Conservation (phyloP, 2,113 vertebrate species). For the Platichthys stellatus region DNA sequence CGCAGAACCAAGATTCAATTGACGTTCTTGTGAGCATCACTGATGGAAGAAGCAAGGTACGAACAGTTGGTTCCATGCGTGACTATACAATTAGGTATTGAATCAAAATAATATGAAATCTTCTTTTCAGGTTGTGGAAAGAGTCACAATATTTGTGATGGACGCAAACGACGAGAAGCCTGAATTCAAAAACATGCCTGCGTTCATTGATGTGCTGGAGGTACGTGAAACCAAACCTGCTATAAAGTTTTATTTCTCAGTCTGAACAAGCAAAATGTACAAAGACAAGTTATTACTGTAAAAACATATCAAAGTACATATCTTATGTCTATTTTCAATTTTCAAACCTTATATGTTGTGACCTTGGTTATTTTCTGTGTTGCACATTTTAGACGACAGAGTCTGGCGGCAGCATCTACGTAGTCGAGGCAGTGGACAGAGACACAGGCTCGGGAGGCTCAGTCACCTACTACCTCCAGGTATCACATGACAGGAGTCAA, state of each 20-base stretch:
- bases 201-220: conserved; percentile 88
- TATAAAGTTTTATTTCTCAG: too few species aligned
- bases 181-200: conserved; percentile 91
- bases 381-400: conserved; percentile 81
- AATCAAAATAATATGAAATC: not conserved
- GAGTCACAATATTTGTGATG: conserved; percentile 92
- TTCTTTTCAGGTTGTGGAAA: conserved; percentile 89
- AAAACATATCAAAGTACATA: too few species aligned
- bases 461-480: conserved; percentile 92
- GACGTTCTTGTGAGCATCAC: conserved; percentile 94
- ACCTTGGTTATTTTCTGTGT: conserved; percentile 20
- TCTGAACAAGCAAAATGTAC: not conserved
- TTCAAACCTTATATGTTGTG: not conserved
- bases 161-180: conserved; percentile 96
- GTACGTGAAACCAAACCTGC: conserved; percentile 73
- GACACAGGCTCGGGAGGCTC: conserved; percentile 96
- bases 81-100: not conserved
- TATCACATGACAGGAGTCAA: conserved; percentile 58
- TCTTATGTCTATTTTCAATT: too few species aligned
- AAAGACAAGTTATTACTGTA: not conserved
- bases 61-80: conserved; percentile 38
- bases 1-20: conserved; percentile 90
- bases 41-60: conserved; percentile 92
- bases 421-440: conserved; percentile 87
- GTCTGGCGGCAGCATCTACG: conserved; percentile 89